A percentile compares a stretch with the other conserved stretches of the same genome.
Conservation (phyloP, 2,113 vertebrate species). For the Coregonus clupeaformis region DNA sequence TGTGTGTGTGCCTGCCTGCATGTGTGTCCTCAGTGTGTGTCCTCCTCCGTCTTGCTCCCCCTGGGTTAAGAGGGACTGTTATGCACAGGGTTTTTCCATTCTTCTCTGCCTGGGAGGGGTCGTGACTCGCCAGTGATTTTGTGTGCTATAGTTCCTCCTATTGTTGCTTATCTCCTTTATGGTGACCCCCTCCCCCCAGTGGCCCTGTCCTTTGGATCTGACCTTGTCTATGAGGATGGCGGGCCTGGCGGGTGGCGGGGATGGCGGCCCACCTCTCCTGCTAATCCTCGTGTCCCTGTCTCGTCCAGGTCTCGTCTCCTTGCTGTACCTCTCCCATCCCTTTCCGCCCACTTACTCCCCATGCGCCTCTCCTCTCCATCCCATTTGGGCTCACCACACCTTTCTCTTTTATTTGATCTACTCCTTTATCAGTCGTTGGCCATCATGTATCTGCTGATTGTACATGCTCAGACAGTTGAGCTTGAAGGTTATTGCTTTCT, state of each 20-base stretch:
- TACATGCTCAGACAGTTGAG: too few species aligned
- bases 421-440: not conserved
- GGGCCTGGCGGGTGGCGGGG: not conserved
- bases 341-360: conserved; percentile 51
- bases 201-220: conserved; percentile 68
- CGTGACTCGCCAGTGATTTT: conserved; percentile 63
- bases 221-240: conserved; percentile 71
- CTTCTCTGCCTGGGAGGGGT: conserved; percentile 77
- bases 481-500: too few species aligned
- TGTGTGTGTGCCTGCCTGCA: conserved; percentile 22
- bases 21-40: not conserved
- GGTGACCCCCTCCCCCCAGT: conserved; percentile 54
- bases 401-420: not conserved
- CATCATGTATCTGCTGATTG: too few species aligned
- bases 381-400: not conserved
- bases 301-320: conserved; percentile 47
- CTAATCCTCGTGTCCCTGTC: too few species aligned
- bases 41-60: conserved; percentile 8
- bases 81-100: conserved; percentile 65
- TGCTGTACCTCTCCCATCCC: conserved; percentile 62
- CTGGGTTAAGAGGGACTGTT: conserved; percentile 37
- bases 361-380: conserved; percentile 40
- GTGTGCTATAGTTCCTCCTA: conserved; percentile 82
- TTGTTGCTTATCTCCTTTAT: conserved; percentile 90
- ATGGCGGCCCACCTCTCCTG: conserved; percentile 50